Evolutionary conservation across 2,113 vertebrate genomes (phyloP), one percentile per base, ranked within the genome.

Genomic region (Xiphorhynchus elegans): DNA sequence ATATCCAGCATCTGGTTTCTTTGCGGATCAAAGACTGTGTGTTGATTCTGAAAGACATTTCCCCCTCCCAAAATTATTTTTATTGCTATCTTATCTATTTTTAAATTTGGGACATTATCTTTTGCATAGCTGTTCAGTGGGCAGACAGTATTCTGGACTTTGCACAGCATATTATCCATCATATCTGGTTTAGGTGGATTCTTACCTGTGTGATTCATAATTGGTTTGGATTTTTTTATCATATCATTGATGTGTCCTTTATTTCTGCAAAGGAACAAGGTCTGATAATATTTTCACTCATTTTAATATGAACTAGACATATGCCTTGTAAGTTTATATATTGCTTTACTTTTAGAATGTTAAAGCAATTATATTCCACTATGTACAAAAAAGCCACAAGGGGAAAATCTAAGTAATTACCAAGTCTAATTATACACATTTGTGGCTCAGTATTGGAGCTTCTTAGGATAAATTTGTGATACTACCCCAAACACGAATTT

Each of bases 381-480:
- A n/a, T 81, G 67, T 90, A 74, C 67, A 83, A 80, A 96, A 91
- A 91, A 90, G 55, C 78, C 93, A 88, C 90, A 80, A 91, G 79
- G 87, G 94, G 47, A 86, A 90, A 90, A 91, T 79, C 50, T 70
- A 85, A 74, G 56, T 86, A 80, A 96, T 96, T 93, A 86, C 42
- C 50, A 80, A 94, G 47, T 77, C 70, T 86, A 83, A 81, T 94
- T 85, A 91, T 83, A 56, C 11, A 46, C 56, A 70, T 88, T 94
- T 80, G 50, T 93, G 42, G 50, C 39, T 94, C 55, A 64, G 26
- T 85, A 31, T 70, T 90, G 47, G 49, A 90, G 63, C 68, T 83
- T 31, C 35, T 67, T 83, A 60, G 52, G 91, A 83, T 35, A 91
- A 59, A 70, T 94, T 67, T 62, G 13, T 55, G 39, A 46, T 70